Evolutionary conservation across 2,797 vertebrate species (phyloP).

Genomic region (Siniperca scherzeri): DNA sequence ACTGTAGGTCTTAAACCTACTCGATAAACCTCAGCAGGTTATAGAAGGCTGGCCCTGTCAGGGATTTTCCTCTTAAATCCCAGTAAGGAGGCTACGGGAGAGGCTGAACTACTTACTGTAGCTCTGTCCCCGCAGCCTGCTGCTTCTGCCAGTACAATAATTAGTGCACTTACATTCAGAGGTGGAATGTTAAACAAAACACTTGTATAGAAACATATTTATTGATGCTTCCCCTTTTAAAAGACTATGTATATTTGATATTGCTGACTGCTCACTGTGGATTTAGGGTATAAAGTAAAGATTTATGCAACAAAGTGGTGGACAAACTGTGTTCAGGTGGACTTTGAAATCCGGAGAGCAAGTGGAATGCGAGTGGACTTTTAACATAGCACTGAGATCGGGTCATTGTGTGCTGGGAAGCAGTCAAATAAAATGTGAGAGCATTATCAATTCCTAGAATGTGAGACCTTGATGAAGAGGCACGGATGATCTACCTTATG

Average conservation of each 20-base stretch:
- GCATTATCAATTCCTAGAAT: background rate
- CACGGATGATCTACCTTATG: background rate
- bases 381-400: no score
- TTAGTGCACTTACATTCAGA: background rate
- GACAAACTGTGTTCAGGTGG: background rate
- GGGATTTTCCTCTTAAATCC: constrained; percentile 73
- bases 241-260: background rate
- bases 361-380: no score
- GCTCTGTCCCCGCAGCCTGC: constrained; percentile 18
- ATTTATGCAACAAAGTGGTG: background rate
- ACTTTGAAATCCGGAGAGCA: no score
- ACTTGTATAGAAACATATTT: background rate
- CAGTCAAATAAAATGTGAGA: background rate
- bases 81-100: constrained; percentile 30
- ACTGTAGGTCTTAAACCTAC: background rate
- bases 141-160: background rate
- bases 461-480: background rate
- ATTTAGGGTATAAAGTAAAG: background rate
- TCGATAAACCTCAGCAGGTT: constrained; percentile 24
- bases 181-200: background rate
- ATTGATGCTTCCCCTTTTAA: background rate
- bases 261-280: background rate
- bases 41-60: constrained; percentile 21
- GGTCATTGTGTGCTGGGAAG: no score
- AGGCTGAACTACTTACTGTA: constrained; percentile 56